Base-by-base conservation (phyloP, 1,140 invertebrate genomes). In the Drosophila leontia region DNA sequence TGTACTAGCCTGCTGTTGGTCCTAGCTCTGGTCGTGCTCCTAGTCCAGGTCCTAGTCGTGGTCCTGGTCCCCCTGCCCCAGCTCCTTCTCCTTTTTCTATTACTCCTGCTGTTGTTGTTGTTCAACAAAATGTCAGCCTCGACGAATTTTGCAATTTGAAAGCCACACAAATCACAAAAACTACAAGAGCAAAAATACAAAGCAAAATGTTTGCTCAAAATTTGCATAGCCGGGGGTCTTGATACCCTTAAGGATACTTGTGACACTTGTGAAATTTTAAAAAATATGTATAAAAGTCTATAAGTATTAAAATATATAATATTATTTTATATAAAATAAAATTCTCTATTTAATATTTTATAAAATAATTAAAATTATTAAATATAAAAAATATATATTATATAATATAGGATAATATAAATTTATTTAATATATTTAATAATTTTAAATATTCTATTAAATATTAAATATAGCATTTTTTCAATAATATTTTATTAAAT, bases 101-200 rank as follows among this genome's bases (percentile, higher is more conserved):
- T 41, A 2, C 56, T 17, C 34, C 29, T 19, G 34, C 23, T 51
- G 37, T 39, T 58, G 59, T 64, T 79, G 78, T 78, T 79, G 75
- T 71, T 86, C 75, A 79, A 82, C 80, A 82, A 86, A 57, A 83
- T 87, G 83, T 88, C 84, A 87, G 83, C 84, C 82, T 86, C 64
- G 80, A 84, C 83, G 77, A 87, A 88, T 87, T 87, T 88, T 62
- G 84, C 83, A 87, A 87, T 87, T 87, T 88, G 80, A 87, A 88
- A 88, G 83, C 83, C 83, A 88, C 84, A 87, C 83, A 87, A 88
- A 87, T 86, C 80, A 87, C 83, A 84, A 86, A 67, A 74, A 61
- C 68, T 65, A 50, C 61, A 64, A 53, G 42, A 53, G 44, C 29
- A 56, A 47, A 56, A 45, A 39, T 23, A 50, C 48, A 50, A 48